Evolutionary conservation across 1,140 invertebrate genomes (phyloP), one percentile per base, ranked within the genome.

Genomic region (Adelges cooleyi): DNA sequence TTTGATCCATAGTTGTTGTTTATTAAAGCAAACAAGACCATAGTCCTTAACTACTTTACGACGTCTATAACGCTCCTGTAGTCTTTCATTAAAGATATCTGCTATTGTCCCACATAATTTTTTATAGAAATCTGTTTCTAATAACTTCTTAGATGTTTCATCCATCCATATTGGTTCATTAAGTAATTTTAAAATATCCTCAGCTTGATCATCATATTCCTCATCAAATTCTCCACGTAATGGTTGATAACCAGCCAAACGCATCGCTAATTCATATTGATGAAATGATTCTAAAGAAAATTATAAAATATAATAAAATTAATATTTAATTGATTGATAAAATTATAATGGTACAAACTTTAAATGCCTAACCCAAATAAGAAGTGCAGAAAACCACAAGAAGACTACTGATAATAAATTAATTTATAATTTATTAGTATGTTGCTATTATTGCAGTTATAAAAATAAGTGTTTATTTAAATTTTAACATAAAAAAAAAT

Each of bases 11-110:
- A 78, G 77, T 5, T 79, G 71, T 9, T 80, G 76, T 75, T 83
- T 86, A 67, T 82, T 82, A 9, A 83, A 75, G 69, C 86, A 80
- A 40, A 94, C 86, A 0, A 95, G 75, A 0, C 90, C 91, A 77
- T 92, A 89, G 48, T 84, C 75, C 22, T 82, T 77, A 51, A 94
- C 83, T 22, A 94, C 82, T 68, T 75, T 80, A 69, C 86, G 86
- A 44, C 87, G 76, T 65, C 85, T 77, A 52, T 79, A 74, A 36
- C 92, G 77, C 73, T 93, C 89, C 69, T 75, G 81, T 18, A 92
- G 73, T 69, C 85, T 77, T 46, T 81, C 80, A 70, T 87, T 85
- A 68, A 91, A 89, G 22, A 53, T 49, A 29, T 69, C 50, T 6
- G 52, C 10, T n/a, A 68, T 46, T 4, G 65, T 49, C 20, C 20